Evolutionary conservation across 2,113 vertebrate species (phyloP), one percentile per base, ranked within the genome.

Genomic region (Propithecus coquereli): DNA sequence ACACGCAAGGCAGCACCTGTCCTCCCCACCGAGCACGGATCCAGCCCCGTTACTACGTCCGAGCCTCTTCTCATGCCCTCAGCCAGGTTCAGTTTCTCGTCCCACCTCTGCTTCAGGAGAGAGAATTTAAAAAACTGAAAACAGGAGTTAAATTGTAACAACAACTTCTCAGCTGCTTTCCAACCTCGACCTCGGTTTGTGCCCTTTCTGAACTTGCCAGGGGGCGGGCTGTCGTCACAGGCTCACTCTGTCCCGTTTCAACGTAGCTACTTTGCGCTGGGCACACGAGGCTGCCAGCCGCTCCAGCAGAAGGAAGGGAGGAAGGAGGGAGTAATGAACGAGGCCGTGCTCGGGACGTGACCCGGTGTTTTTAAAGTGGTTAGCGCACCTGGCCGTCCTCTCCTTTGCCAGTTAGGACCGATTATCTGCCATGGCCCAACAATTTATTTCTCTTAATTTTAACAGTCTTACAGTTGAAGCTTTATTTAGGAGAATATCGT

Each of bases 231-330:
- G 13, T 50, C 7, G 18, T 2, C 37, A 11, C 10, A 37, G 8
- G 13, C 16, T 7, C 0, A 0, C 63, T 17, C 47, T 14, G 57
- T 17, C 37, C 12, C 37, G 4, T 4, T 50, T 25, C 30, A 2
- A 3, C 6, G 1, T 1, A 16, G 57, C 32, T 47, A 2, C 66
- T 14, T 23, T 50, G 66, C 40, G 3, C 20, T 1, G 2, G 50
- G 13, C 0, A 0, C 9, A 0, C 3, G 5, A 30, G 23, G 34
- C 3, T 2, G 0, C 17, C 12, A 63, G n/a, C n/a, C 17, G 3
- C 13, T 30, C 11, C 63, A 32, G 76, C 11, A 20, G 43, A 43
- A 32, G 2, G 34, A 27, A 43, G 59, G n/a, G 8, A 47, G 61
- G 34, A 9, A 34, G 32, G 59, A 9, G 14, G 16, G 34, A 52